Evolutionary conservation across 2,888 invertebrate genomes (phyloP).

Genomic region (Lysandra coridon): DNA sequence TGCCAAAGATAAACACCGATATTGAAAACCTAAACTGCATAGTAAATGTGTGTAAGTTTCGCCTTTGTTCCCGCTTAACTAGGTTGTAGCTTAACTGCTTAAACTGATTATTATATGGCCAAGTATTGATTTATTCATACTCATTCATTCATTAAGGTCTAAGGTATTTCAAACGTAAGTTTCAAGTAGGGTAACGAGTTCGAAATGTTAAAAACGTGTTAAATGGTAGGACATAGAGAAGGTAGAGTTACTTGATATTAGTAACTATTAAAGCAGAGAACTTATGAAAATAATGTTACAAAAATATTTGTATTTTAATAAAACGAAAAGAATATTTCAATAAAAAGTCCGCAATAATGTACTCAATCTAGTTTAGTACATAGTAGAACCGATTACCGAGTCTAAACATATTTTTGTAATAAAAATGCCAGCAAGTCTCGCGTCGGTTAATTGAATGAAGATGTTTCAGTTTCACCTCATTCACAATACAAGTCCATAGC

Average conservation of each 20-base stretch:
- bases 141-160: background rate
- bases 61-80: constrained; percentile 42
- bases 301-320: too few species aligned
- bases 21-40: constrained; percentile 56
- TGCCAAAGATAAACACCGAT: constrained; percentile 55
- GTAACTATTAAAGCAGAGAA: too few species aligned
- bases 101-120: constrained; percentile 35
- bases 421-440: background rate
- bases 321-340: too few species aligned
- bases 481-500: background rate
- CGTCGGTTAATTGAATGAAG: background rate
- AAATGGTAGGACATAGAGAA: too few species aligned
- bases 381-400: background rate
- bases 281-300: too few species aligned
- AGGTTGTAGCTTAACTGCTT: constrained; percentile 39
- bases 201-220: too few species aligned
- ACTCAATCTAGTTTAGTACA: background rate
- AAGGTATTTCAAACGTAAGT: background rate
- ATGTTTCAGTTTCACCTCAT: background rate
- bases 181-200: background rate
- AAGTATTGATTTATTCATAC: constrained; percentile 25
- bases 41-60: constrained; percentile 53
- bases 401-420: background rate
- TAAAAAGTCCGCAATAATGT: too few species aligned
- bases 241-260: too few species aligned